phyloP scores from a whole-genome alignment of 2,888 invertebrate genomes.

The Xestia c-nigrum region DNA sequence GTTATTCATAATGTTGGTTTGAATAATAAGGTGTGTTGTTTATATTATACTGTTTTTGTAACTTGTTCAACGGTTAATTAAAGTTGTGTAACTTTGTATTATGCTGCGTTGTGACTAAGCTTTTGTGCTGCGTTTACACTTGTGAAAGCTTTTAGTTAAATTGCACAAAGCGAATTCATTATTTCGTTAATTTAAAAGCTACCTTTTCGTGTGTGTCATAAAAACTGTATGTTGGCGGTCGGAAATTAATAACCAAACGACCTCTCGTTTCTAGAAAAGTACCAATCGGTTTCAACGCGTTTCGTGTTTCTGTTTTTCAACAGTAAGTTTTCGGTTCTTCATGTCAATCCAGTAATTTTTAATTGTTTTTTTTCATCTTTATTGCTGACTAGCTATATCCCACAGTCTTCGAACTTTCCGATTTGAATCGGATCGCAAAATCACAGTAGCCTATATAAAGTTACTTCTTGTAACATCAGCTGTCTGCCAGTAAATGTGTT shows the following conservation, averaged over 20 bases:
- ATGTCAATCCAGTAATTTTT: not conserved
- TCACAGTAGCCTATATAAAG: no score
- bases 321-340: not conserved
- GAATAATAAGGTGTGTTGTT: constrained; percentile 34
- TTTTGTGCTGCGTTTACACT: constrained; percentile 15
- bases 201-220: not conserved
- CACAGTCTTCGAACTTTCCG: no score
- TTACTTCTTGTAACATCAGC: no score
- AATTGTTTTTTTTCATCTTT: not conserved
- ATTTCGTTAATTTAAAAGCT: not conserved
- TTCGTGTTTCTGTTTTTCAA: not conserved
- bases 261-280: not conserved
- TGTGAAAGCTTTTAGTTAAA: not conserved
- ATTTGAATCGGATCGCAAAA: no score
- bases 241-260: not conserved
- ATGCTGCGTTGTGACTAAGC: not conserved
- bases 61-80: constrained; percentile 36
- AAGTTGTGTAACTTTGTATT: constrained; percentile 25
- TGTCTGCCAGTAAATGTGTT: no score
- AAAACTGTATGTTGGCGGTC: not conserved
- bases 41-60: constrained; percentile 8
- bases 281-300: not conserved
- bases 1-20: constrained; percentile 32
- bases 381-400: not conserved
- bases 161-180: constrained; percentile 13